Percentiles rank a stretch among this genome's conserved stretches.
Conservation (phyloP, 2,888 invertebrate genomes). For the Eupithecia tripunctaria region DNA sequence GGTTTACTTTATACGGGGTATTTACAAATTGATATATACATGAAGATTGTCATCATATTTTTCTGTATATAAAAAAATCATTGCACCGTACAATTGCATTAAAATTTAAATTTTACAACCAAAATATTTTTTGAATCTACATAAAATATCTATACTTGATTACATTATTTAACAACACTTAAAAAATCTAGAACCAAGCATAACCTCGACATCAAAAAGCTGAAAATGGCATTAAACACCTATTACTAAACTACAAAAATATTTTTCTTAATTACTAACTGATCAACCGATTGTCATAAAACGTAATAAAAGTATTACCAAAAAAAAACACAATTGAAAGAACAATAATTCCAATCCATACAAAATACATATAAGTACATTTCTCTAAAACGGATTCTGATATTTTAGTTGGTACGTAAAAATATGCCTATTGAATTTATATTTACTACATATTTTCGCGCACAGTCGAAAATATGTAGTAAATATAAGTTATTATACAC, state of each 20-base stretch:
- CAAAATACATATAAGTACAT: slow-evolving; percentile 6
- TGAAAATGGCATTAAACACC: slow-evolving; percentile 10
- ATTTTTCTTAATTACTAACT: slow-evolving; percentile 57
- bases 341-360: not conserved
- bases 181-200: slow-evolving; percentile 23
- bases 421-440: not conserved
- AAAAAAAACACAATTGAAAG: not conserved
- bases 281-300: slow-evolving; percentile 57
- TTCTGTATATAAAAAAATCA: slow-evolving; percentile 5
- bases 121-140: not conserved
- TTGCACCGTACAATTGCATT: not conserved
- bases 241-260: slow-evolving; percentile 67
- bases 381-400: not conserved
- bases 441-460: not conserved
- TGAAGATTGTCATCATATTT: not conserved
- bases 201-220: not conserved
- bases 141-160: not conserved
- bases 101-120: not conserved
- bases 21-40: not conserved
- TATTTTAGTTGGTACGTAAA: not conserved
- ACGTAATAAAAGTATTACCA: slow-evolving; percentile 1
- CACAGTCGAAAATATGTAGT: too few species aligned
- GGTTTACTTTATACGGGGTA: not conserved
- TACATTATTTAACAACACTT: slow-evolving; percentile 31
- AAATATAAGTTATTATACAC: not conserved